Base-by-base conservation (phyloP, 2,113 vertebrate genomes). In the Phyllopteryx taeniolatus region DNA sequence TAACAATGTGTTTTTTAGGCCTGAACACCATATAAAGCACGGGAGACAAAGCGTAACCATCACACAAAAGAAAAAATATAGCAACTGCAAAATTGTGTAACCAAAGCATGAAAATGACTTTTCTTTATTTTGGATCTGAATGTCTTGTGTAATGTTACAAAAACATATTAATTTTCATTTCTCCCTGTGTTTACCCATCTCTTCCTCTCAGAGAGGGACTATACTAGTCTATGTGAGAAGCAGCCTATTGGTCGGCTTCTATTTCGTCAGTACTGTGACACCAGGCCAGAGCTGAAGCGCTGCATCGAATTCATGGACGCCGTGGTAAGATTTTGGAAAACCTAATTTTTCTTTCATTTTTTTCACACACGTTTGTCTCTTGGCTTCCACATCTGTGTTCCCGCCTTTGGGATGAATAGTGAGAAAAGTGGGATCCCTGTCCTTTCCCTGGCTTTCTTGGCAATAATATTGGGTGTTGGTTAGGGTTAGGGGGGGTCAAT, bases 191-290 rank as follows among this genome's bases (percentile, higher is more conserved):
- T 10, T 47, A 13, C n/a, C 19, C 61, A 19, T 33, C 33, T 77
- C 15, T 64, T 71, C 42, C 39, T 61, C 33, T 61, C 85, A 96
- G 96, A 95, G 77, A 94, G 93, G 89, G 94, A 95, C 85, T 96
- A 95, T 86, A 91, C 79, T 81, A 96, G 92, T 79, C 92, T 97
- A 53, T 96, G 96, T 85, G 94, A 96, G 85, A 95, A 94, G 85
- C 96, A 98, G 83, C 95, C 96, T 0, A 98, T 98, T 59, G 96
- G 96, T 71, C 94, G 94, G 75, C 93, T 95, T 81, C 93, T 98
- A 69, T 97, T 97, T 91, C 93, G 96, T 76, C 93, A 96, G 81
- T 98, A 95, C 89, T 98, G 96, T 79, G 93, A 94, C 73, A 94
- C 95, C 4, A 91, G 91, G 78, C 87, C 87, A 35, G 91, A 93